Evolutionary conservation across 2,113 vertebrate species (phyloP), one percentile per base, ranked within the genome.

Genomic region (Leuciscus idus): DNA sequence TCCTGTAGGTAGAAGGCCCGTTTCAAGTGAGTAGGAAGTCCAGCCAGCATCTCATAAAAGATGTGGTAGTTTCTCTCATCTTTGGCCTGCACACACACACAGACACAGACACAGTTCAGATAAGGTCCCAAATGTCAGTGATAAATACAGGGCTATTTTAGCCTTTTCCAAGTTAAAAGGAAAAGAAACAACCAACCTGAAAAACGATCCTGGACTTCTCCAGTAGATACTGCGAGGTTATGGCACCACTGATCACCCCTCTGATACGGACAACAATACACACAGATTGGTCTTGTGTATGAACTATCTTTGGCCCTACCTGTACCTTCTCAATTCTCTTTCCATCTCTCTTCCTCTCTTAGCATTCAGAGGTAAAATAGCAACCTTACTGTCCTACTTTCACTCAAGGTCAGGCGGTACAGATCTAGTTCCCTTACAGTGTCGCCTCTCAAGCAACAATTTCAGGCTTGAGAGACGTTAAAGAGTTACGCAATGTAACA

Each of bases 171-270:
- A 8, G 21, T 83, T 48, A 52, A 55, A 55, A 23, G 33, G 3
- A 78, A 52, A 46, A 15, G 23, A 66, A 80, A 55, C 12, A 46
- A 6, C 92, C 55, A 87, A 99, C 98, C 97, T 99, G 98, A 94
- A 99, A 99, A 93, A 99, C 97, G 81, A 99, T 97, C 8, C 98
- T 96, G 86, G 98, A 99, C 87, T 99, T 99, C 95, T 99, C 98
- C 85, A 99, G 95, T 90, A 99, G 96, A 93, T 99, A 99, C 95
- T 99, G 98, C 66, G 98, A 99, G 89, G 98, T 99, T 96, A 98
- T 98, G 97, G 98, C 98, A 97, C 98, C 98, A 17, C 96, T 97
- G 92, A 99, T 98, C 91, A 97, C 92, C 72, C 98, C 97, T 57
- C 97, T 98, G 92, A 86, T 48, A 90, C 70, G 3, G 55, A 81